phyloP scores from a whole-genome alignment of 2,888 invertebrate genomes.

The Dasysyrphus albostriatus region DNA sequence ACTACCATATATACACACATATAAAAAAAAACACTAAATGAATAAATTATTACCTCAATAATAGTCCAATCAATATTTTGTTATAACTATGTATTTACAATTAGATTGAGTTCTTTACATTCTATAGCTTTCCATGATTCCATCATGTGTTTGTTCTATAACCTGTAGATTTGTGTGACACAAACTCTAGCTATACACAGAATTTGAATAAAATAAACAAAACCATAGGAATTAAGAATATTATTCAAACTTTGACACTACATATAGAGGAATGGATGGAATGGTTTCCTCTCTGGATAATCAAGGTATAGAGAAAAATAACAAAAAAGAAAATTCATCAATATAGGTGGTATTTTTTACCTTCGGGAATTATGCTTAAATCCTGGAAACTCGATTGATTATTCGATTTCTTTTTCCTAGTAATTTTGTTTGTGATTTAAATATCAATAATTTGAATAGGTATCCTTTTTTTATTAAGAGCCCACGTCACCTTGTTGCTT shows the following conservation, averaged over 20 bases:
- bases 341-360: conserved; percentile 37
- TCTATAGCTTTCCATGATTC: conserved; percentile 1
- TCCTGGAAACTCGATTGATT: conserved; percentile 48
- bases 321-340: conserved; percentile 38
- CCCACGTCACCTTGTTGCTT: conserved; percentile 59
- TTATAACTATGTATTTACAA: conserved; percentile 64
- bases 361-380: conserved; percentile 58
- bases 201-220: conserved; percentile 35
- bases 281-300: not conserved
- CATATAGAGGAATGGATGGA: not conserved
- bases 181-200: not conserved
- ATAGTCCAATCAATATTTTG: conserved; percentile 73
- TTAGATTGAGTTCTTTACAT: conserved; percentile 43
- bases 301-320: not conserved
- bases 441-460: conserved; percentile 16
- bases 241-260: conserved; percentile 1
- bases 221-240: conserved; percentile 6
- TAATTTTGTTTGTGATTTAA: conserved; percentile 21
- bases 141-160: conserved; percentile 29
- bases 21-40: conserved; percentile 28
- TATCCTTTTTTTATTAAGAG: conserved; percentile 11
- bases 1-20: not conserved
- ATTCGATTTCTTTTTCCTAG: conserved; percentile 29
- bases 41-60: conserved; percentile 74
- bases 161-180: conserved; percentile 31